Evolutionary conservation across 2,113 vertebrate species (phyloP), one percentile per base, ranked within the genome.

Genomic region (Sigmodon hispidus): DNA sequence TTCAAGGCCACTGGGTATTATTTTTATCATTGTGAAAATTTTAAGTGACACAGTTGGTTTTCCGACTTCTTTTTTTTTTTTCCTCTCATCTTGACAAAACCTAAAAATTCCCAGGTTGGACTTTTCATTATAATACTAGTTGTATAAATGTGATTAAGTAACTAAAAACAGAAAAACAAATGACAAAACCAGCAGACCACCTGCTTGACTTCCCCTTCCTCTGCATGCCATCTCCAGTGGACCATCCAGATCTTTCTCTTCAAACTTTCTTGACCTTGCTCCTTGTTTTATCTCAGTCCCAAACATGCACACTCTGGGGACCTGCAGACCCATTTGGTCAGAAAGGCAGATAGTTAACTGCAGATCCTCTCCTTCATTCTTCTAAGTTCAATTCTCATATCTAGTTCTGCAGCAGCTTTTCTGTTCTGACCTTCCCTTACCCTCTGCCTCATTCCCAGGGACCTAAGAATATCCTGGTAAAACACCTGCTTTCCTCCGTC

Each of bases 11-110:
- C 3, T 93, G 34, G 75, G 3, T 72, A 55, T 85, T 55, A 69
- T 92, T 93, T 92, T 75, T 65, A 36, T 90, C 7, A 77, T 50
- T 81, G 29, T 93, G 61, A 89, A 94, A 93, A 73, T 81, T 87
- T 77, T 63, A 92, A 24, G 17, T 88, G 34, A 8, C n/a, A 86
- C 1, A 31, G 17, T 90, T 94, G 15, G 36, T 67, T 85, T 94
- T 95, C 90, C 88, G 48, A 67, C 15, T 34, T 67, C 31, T 67
- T 67, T 16, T 59, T 34, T 13, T 67, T 67, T 16, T 59, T 34
- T 13, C 12, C 63, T 12, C 36, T 85, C 61, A 92, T 65, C 43
- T 19, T 94, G 29, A 52, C n/a, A 65, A 65, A 31, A 31, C 29
- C 63, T 65, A 13, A 65, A 79, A 87, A 76, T 79, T 92, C 17